Evolutionary conservation across 2,888 invertebrate species (phyloP).

Genomic region (Helobdella robusta): DNA sequence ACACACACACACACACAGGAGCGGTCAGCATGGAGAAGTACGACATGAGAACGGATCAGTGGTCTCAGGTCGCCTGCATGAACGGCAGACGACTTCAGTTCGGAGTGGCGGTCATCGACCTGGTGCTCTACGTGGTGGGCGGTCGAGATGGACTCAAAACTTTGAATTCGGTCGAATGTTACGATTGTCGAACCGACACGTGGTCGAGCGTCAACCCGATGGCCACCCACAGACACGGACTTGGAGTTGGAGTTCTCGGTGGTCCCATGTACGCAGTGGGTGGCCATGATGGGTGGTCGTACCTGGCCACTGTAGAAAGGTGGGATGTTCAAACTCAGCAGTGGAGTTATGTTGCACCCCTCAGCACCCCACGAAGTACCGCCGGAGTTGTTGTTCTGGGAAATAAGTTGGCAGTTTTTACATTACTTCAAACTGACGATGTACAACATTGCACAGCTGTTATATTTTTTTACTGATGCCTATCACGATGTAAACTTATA

Average conservation of each 20-base stretch:
- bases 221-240: conserved; percentile 68
- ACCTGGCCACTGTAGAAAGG: conserved; percentile 80
- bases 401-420: conserved; percentile 54
- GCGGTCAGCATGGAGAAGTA: conserved; percentile 83
- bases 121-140: conserved; percentile 73
- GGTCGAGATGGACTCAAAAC: conserved; percentile 88
- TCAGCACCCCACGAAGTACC: conserved; percentile 77
- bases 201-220: conserved; percentile 74
- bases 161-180: conserved; percentile 52
- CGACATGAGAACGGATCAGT: conserved; percentile 68
- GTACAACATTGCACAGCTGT: no score
- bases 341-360: conserved; percentile 81
- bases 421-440: not conserved
- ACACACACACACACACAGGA: conserved; percentile 57
- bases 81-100: conserved; percentile 75
- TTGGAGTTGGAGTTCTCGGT: conserved; percentile 59
- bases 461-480: no score
- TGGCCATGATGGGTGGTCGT: conserved; percentile 91
- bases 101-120: conserved; percentile 67
- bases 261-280: conserved; percentile 86
- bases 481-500: no score
- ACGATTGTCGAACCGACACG: conserved; percentile 55
- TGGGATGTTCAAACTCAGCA: conserved; percentile 80
- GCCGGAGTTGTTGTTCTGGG: conserved; percentile 80
- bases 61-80: conserved; percentile 69